Evolutionary conservation across 2,888 invertebrate species (phyloP).

Genomic region (Ennomos fuscantarius): DNA sequence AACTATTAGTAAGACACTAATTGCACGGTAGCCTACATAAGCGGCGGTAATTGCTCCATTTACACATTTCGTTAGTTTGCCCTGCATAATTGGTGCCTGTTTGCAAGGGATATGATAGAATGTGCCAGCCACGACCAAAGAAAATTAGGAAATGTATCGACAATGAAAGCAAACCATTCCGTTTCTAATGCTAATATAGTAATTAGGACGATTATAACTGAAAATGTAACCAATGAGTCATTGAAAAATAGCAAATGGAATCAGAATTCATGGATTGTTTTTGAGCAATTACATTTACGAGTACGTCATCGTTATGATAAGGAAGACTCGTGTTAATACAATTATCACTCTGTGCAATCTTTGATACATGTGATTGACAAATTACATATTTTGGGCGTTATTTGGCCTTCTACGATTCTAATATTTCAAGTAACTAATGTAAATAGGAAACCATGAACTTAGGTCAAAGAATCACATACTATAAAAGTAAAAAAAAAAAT

Average conservation of each 20-base stretch:
- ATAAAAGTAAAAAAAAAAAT: constrained; percentile 20
- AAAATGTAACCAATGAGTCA: constrained; percentile 8
- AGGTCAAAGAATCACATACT: constrained; percentile 36
- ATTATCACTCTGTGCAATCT: constrained; percentile 17
- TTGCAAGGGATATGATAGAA: constrained; percentile 73
- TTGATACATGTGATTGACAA: constrained; percentile 11
- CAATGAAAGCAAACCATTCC: constrained; percentile 31
- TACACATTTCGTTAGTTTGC: constrained; percentile 82
- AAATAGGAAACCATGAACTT: constrained; percentile 42
- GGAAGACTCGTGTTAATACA: constrained; percentile 27
- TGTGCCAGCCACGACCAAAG: constrained; percentile 64
- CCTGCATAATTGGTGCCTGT: constrained; percentile 79
- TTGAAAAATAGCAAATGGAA: constrained; percentile 5
- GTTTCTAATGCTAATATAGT: constrained; percentile 3
- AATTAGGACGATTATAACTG: constrained; percentile 5
- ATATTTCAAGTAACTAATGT: constrained; percentile 8
- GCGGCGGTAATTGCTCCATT: constrained; percentile 83
- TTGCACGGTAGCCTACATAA: constrained; percentile 82
- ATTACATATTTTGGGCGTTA: constrained; percentile 14
- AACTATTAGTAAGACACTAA: constrained; percentile 83
- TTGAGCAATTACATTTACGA: background rate
- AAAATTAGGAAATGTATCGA: constrained; percentile 58
- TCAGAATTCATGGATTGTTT: background rate
- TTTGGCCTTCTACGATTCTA: constrained; percentile 14
- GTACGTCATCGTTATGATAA: background rate